Evolutionary conservation across 2,888 invertebrate genomes (phyloP).

Genomic region (Syrista parreyssii): DNA sequence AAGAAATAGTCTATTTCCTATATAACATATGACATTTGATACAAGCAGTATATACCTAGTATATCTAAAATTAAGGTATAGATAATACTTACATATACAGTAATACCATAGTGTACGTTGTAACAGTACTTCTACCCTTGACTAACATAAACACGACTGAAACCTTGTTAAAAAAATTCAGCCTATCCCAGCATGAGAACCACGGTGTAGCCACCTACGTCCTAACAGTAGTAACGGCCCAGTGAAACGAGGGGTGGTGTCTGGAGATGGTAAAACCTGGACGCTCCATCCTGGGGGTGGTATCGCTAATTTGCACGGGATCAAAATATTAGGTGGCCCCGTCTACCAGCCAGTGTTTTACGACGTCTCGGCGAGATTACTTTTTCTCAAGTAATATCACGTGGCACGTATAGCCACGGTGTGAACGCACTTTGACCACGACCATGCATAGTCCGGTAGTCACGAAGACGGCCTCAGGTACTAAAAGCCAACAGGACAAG

Average conservation of each 20-base stretch:
- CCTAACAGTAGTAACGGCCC: slow-evolving; percentile 13
- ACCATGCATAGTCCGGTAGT: neutral
- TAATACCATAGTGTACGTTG: neutral
- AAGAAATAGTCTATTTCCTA: no score
- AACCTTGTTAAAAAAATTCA: neutral
- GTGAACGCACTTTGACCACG: neutral
- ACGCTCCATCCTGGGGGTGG: slow-evolving; percentile 2
- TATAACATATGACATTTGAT: neutral
- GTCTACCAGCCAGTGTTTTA: neutral
- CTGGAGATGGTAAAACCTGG: neutral
- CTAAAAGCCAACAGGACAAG: neutral
- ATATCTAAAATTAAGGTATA: neutral
- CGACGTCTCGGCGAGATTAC: slow-evolving; percentile 7
- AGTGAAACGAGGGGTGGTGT: neutral
- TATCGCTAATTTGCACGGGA: slow-evolving; percentile 18
- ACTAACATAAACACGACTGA: neutral
- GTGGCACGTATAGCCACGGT: neutral
- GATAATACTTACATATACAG: neutral
- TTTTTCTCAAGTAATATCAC: slow-evolving; percentile 1
- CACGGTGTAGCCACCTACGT: slow-evolving; percentile 2
- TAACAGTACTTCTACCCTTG: neutral
- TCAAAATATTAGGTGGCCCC: slow-evolving; percentile 10
- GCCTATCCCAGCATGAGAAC: neutral
- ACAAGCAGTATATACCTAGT: neutral
- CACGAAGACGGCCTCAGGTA: neutral